Evolutionary conservation across 2,797 vertebrate species (phyloP).

Genomic region (Falco peregrinus): DNA sequence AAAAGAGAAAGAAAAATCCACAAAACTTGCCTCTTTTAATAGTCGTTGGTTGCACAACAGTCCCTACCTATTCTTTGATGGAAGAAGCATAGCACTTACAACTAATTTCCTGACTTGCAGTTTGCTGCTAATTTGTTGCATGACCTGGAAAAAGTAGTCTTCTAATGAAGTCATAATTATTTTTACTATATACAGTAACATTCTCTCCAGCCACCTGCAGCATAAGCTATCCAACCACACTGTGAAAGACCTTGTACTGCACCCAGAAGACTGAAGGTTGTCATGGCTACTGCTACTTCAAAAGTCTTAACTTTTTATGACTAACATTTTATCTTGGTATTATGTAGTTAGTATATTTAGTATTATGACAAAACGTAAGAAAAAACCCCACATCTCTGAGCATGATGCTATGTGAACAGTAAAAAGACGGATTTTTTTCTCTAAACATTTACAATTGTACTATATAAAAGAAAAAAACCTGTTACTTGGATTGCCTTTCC

Average conservation of each 20-base stretch:
- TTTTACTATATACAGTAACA: not conserved
- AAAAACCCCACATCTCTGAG: not conserved
- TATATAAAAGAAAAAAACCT: not conserved
- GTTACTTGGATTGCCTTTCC: not conserved
- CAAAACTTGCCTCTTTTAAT: not conserved
- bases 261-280: not conserved
- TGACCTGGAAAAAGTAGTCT: not conserved
- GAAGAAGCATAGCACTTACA: not conserved
- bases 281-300: slow-evolving; percentile 14
- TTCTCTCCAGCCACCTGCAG: not conserved
- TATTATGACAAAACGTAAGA: not conserved
- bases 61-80: not conserved
- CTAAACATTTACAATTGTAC: not conserved
- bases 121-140: not conserved
- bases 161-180: not conserved
- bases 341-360: slow-evolving; percentile 11
- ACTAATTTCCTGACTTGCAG: not conserved
- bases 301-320: not conserved
- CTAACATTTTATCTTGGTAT: not conserved
- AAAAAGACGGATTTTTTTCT: not conserved
- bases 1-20: not conserved
- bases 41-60: not conserved
- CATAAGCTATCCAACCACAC: not conserved
- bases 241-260: not conserved
- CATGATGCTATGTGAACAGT: not conserved